phyloP scores from a whole-genome alignment of 2,888 invertebrate species.

The Apotomis turbidana region DNA sequence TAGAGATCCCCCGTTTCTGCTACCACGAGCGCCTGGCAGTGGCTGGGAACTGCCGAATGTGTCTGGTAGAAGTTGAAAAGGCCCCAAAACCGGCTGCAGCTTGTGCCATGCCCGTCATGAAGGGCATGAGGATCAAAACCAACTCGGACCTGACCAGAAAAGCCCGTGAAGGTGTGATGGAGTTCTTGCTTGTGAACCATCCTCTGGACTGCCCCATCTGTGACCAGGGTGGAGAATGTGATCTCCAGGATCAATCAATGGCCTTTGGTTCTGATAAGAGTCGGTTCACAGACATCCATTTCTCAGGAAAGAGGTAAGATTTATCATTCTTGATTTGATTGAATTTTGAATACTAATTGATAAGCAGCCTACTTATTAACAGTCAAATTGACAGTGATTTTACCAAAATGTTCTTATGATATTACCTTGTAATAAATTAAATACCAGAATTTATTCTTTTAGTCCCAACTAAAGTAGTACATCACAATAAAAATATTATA shows the following conservation, averaged over 20 bases:
- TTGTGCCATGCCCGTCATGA: conserved; percentile 99
- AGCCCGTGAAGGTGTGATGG: conserved; percentile 95
- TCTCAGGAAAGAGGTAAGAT: conserved; percentile 92
- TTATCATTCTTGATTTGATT: background rate
- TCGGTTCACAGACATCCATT: conserved; percentile 95
- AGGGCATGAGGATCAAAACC: conserved; percentile 99
- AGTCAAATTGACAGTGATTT: too few relatives aligned
- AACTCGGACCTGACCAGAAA: conserved; percentile 96
- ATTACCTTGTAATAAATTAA: too few relatives aligned
- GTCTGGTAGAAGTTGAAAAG: conserved; percentile 99
- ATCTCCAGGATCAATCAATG: conserved; percentile 99
- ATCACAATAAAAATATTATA: too few relatives aligned
- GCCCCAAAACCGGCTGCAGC: conserved; percentile 99
- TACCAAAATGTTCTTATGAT: too few relatives aligned
- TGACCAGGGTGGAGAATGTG: conserved; percentile 98
- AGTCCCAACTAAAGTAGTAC: too few relatives aligned
- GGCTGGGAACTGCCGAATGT: conserved; percentile 99
- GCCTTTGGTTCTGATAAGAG: conserved; percentile 98
- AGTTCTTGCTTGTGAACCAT: conserved; percentile 98
- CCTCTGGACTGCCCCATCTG: conserved; percentile 99
- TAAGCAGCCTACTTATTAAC: too few relatives aligned
- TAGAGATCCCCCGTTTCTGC: conserved; percentile 99
- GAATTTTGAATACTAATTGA: too few relatives aligned
- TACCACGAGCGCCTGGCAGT: conserved; percentile 99
- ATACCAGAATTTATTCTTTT: too few relatives aligned